A percentile compares a stretch with the other conserved stretches of the same genome.
These are phyloP conservation scores for Pomacea canaliculata DNA, from an alignment of 2,888 invertebrate genomes.

Conservation along the genomic window DNA sequence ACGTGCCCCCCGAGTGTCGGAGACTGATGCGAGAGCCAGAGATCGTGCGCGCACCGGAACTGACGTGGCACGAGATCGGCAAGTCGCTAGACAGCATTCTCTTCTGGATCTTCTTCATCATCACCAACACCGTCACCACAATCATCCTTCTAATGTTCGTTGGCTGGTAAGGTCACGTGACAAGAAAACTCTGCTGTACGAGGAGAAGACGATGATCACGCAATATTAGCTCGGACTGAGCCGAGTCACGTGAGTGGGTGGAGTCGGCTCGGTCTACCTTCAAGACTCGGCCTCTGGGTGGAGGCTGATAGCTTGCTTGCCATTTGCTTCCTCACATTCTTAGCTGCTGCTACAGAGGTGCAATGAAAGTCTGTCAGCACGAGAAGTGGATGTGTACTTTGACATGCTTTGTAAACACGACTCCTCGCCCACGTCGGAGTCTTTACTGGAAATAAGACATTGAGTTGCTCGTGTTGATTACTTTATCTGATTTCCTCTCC, in stretches of 20 bases:
- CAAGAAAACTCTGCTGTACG: background rate
- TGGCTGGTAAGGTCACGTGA: conserved; percentile 5
- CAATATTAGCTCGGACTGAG: background rate
- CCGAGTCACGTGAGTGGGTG: background rate
- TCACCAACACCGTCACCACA: conserved; percentile 38
- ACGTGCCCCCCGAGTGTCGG: conserved; percentile 20
- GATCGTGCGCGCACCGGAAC: conserved; percentile 15
- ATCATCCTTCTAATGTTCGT: conserved; percentile 36
- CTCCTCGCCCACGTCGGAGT: too few relatives aligned
- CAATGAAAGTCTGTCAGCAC: too few relatives aligned
- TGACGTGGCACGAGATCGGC: conserved; percentile 43
- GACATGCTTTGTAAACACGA: too few relatives aligned
- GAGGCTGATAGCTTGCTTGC: too few relatives aligned
- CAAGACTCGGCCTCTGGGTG: background rate
- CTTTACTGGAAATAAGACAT: too few relatives aligned
- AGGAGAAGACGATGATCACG: too few relatives aligned
- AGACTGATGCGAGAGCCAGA: conserved; percentile 11
- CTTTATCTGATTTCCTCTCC: too few relatives aligned
- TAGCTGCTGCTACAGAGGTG: too few relatives aligned
- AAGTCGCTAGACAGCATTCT: conserved; percentile 42
- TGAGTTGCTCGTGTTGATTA: too few relatives aligned
- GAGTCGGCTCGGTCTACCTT: background rate
- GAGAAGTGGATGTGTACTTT: too few relatives aligned
- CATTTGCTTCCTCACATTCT: too few relatives aligned
- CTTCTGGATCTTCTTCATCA: conserved; percentile 46